Evolutionary conservation across 2,113 vertebrate genomes (phyloP).

Genomic region (Hippocampus barbouri): DNA sequence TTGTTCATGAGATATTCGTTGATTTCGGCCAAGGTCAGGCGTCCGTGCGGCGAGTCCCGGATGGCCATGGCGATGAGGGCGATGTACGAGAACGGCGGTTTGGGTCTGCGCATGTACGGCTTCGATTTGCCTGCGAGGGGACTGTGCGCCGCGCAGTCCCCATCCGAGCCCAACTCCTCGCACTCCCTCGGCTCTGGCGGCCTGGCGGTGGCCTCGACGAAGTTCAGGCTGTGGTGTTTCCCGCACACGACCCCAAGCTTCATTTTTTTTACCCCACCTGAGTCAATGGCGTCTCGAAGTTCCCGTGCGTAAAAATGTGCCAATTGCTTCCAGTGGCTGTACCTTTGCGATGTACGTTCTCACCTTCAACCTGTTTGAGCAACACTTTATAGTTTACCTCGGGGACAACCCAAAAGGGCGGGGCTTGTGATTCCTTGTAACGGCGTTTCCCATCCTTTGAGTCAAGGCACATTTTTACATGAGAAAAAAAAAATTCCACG

Average conservation of each 20-base stretch:
- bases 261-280: conserved; percentile 63
- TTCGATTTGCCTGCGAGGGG: conserved; percentile 78
- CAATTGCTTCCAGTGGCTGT: conserved; percentile 3
- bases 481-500: not conserved
- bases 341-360: conserved; percentile 45
- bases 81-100: conserved; percentile 94
- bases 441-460: not conserved
- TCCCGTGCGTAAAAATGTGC: not conserved
- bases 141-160: conserved; percentile 85
- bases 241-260: conserved; percentile 81
- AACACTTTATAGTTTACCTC: conserved; percentile 69
- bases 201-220: conserved; percentile 61
- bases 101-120: conserved; percentile 88
- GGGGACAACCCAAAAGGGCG: conserved; percentile 68
- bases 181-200: conserved; percentile 57
- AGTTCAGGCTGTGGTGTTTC: conserved; percentile 67
- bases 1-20: conserved; percentile 95
- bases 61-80: conserved; percentile 97
- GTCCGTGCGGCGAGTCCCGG: conserved; percentile 84
- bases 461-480: not conserved
- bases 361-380: conserved; percentile 45
- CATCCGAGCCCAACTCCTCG: conserved; percentile 90
- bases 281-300: not conserved
- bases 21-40: conserved; percentile 90
- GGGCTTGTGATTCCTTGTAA: conserved; percentile 20